Evolutionary conservation across 1,140 invertebrate genomes (phyloP), one percentile per base, ranked within the genome.

Genomic region (Heliothis virescens): DNA sequence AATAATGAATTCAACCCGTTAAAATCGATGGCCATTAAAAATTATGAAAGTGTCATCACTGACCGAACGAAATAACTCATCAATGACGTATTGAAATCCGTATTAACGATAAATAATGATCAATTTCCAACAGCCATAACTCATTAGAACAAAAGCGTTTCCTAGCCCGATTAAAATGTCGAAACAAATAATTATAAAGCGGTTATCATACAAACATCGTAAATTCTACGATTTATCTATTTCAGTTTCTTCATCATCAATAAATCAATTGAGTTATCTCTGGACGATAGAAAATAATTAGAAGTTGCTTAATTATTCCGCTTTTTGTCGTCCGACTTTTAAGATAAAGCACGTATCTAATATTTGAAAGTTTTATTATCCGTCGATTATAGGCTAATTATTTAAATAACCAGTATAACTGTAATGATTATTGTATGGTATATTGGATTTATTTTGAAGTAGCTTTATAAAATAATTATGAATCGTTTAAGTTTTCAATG

Each of bases 261-360:
- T 93, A 93, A 93, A 93, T 91, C 91, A 92, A 88, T 82, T 65
- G 69, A 85, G 80, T 89, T 93, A 93, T 93, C 92, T 88, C 34
- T 82, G 12, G 71, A 65, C 76, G 90, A 91, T 92, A 92, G 86
- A 91, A 91, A 91, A 93, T 93, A 92, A 93, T 92, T 93, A 92
- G 90, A 92, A 87, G 84, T 87, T 87, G 80, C 83, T 93, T 90
- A 93, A 93, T 93, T 93, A 93, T 91, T 91, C 85, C n/a, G 80
- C 80, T 86, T 85, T 83, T 80, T 72, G 72, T 75, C 41, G 65
- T 72, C 10, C 63, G 50, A 67, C 50, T 67, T 67, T 67, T 59
- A 50, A 63, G 63, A 78, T 78, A 67, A 69, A 78, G 29, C 63
- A 71, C 67, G 67, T 57, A 67, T 63, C 55, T 16, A 65, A 69